A percentile compares a stretch with the other conserved stretches of the same genome.
Evolutionary conservation across 2,113 vertebrate genomes (phyloP).

Genomic region (Oryzias woworae): DNA sequence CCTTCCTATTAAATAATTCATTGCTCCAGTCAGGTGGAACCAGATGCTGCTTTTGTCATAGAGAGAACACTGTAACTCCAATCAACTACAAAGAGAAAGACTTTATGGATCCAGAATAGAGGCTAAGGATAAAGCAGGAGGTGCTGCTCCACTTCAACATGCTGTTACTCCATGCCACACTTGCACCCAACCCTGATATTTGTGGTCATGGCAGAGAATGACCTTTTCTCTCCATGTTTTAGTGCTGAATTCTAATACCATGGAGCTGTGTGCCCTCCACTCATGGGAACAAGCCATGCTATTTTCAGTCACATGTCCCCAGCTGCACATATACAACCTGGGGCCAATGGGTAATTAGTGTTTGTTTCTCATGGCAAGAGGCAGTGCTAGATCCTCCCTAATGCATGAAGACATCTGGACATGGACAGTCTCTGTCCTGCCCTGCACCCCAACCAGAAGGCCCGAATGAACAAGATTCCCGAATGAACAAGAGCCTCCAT

Average conservation of each 20-base stretch:
- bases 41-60: constrained; percentile 76
- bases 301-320: constrained; percentile 77
- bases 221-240: constrained; percentile 65
- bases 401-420: constrained; percentile 71
- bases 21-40: constrained; percentile 71
- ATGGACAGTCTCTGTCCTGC: constrained; percentile 44
- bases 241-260: constrained; percentile 67
- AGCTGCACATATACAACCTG: constrained; percentile 75
- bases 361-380: constrained; percentile 68
- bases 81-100: constrained; percentile 64
- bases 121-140: constrained; percentile 30
- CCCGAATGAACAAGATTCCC: constrained; percentile 10
- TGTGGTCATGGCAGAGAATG: constrained; percentile 51
- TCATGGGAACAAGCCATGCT: constrained; percentile 65
- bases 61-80: constrained; percentile 76
- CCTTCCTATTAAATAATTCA: constrained; percentile 85
- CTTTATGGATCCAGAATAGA: constrained; percentile 36
- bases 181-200: constrained; percentile 56
- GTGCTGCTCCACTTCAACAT: constrained; percentile 27
- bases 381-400: constrained; percentile 61
- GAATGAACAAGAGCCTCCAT: constrained; percentile 9
- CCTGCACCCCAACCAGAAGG: constrained; percentile 13
- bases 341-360: constrained; percentile 76
- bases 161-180: constrained; percentile 41
- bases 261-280: constrained; percentile 56